Base-by-base conservation (phyloP, 2,888 invertebrate species). In the Drosophila algonquin region DNA sequence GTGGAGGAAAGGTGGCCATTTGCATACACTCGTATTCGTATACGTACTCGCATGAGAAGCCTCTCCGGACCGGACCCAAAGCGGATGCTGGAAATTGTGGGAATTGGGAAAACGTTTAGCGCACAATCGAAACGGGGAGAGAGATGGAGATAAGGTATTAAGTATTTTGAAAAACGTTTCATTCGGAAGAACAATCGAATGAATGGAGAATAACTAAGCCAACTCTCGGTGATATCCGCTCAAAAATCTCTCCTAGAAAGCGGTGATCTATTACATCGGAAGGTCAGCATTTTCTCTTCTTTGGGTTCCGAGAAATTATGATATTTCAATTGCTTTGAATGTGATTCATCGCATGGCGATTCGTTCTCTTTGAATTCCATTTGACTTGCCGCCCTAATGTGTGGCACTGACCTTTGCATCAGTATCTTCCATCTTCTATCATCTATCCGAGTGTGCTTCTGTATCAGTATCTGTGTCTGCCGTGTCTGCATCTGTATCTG, bases 71-170 rank as follows among this genome's bases (percentile, higher is more conserved):
- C 21, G n/a, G 45, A 14, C 21, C 12, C 21, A 21, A 32, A 56
- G 63, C 71, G 71, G 71, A 71, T 71, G 71, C 73, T 73, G 48
- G 6, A 63, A 73, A 71, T 73, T 73, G 71, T 71, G 71, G 73
- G 71, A 73, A 64, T 62, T 45, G 32, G 44, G 56, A 63, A 53
- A 71, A 35, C 63, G 48, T 73, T 71, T 53, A 54, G 53, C 9
- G 14, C 8, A 55, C 40, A 35, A 71, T 62, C 62, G 18, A 30
- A 47, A 14, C 14, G 40, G 7, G 12, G 35, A 24, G 54, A 24
- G 35, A 24, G 54, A 32, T 24, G 71, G n/a, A 30, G 51, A 61
- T 70, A 27, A 40, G 46, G 14, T 6, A 40, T 5, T 14, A 14
- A 40, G 40, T 44, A n/a, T 51, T 35, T 35, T 4, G 9, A 50